Base-by-base conservation (phyloP, 2,888 invertebrate genomes). In the Lasius platythorax region DNA sequence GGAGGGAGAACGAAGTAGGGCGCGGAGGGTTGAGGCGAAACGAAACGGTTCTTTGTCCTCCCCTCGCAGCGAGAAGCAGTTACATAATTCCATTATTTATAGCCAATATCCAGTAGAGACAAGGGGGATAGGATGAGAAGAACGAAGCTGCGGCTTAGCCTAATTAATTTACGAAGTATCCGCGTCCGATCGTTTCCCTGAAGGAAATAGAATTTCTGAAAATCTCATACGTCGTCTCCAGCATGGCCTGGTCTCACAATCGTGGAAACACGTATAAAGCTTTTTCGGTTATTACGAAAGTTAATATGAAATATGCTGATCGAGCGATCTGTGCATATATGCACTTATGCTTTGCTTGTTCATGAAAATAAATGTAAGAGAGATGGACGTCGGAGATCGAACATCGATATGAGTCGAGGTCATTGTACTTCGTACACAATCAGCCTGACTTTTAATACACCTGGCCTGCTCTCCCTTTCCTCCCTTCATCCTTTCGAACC, bases 11-110 rank as follows among this genome's bases (percentile, higher is more conserved):
- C 70, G 83, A 85, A 73, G 83, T 15, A 43, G 82, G 74, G 68
- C 67, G 81, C 66, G 67, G 78, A 70, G 82, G 72, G 83, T 70
- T 56, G 86, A 85, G 50, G 84, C 85, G 87, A 75, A 88, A 87
- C 89, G 87, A 87, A 92, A 89, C 87, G 87, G 86, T 85, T 87
- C 88, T 91, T 92, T 88, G 87, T 90, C 86, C 86, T 87, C 87
- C 91, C 89, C 87, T 86, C 75, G 86, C 64, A 67, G 70, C 78
- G 87, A 63, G 33, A 85, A 85, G 87, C 87, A 86, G 91, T 91
- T 91, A 92, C 91, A 91, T 93, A 92, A 93, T 93, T 92, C 92
- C 92, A 91, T 93, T 93, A 93, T 93, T 93, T 93, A 92, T 93
- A 88, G 92, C 90, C 91, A 89, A 91, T 91, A 92, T 89, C 88